Base-by-base conservation (phyloP, 2,113 vertebrate species). In the Lipophrys pholis region DNA sequence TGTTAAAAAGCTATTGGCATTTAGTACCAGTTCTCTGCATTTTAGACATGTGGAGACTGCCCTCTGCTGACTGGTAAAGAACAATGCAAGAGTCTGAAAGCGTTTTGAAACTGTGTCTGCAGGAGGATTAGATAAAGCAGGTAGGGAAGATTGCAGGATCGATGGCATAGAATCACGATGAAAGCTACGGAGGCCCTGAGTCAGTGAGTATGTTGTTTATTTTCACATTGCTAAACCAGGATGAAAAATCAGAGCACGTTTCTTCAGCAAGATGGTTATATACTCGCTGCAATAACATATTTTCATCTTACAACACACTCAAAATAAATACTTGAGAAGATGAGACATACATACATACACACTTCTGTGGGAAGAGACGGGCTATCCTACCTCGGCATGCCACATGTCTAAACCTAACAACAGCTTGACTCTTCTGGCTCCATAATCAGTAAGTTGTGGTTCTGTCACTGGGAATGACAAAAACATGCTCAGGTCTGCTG, bases 151-250 rank as follows among this genome's bases (percentile, higher is more conserved):
- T 4, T 30, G 21, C 21, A 30, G 21, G 21, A 30, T 4, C 2
- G 21, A 30, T 30, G 21, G 21, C 21, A 30, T 30, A 30, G 21
- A 30, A 30, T 30, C 21, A 30, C 21, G 21, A 30, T 30, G 2
- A 30, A 30, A 30, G 21, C 21, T 4, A 30, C 21, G 4, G 21
- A 30, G 21, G 21, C 21, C 21, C 2, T 30, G 2, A 2, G 21
- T 30, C 21, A 30, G 43, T 6, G 3, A 40, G 39, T 57, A 38
- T 39, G 42, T 7, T 35, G 45, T 85, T 87, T 81, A 66, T 78
- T 85, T 76, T 76, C 46, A 68, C 46, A 83, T 80, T 56, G 55
- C 17, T 76, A 56, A 71, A 69, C 81, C 68, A 73, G 7, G 41
- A 68, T 52, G 64, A 12, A 63, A 73, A 74, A 54, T 52, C 40